These are phyloP conservation scores for Punctoribates punctum DNA, from an alignment of 2,888 invertebrate species.

Conservation along the genomic window DNA sequence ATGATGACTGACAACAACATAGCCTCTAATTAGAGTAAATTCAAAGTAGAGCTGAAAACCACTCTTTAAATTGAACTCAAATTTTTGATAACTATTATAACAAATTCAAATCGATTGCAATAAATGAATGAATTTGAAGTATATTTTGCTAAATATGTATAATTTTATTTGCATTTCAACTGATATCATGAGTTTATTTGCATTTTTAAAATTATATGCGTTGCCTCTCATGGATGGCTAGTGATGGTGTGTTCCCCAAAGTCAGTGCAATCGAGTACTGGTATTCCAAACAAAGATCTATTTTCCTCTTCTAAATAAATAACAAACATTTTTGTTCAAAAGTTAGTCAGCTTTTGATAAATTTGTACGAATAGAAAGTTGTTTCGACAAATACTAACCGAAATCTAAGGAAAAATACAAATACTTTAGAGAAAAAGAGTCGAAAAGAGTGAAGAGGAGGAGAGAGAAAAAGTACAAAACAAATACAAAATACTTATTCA, in stretches of 20 bases:
- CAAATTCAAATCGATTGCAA: neutral
- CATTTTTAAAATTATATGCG: neutral
- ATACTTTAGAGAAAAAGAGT: neutral
- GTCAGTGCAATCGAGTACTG: neutral
- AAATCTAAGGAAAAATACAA: neutral
- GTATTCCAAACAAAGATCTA: neutral
- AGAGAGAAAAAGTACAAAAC: conserved; percentile 11
- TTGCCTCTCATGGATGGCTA: too few relatives aligned
- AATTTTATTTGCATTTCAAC: neutral
- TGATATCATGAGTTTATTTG: neutral
- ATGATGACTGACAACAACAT: too few relatives aligned
- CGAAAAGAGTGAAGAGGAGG: too few relatives aligned
- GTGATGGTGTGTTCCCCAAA: too few relatives aligned
- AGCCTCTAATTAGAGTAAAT: too few relatives aligned
- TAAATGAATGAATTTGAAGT: neutral
- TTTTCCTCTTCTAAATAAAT: neutral
- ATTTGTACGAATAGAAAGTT: neutral
- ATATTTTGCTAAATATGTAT: neutral
- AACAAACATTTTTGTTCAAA: conserved; percentile 3
- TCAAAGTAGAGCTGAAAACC: too few relatives aligned
- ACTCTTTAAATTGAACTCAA: too few relatives aligned
- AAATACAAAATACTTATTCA: neutral
- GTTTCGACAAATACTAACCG: neutral
- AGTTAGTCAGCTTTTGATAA: neutral
- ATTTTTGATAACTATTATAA: too few relatives aligned